Conservation (phyloP, 2,797 vertebrate species). For the Rhyacichthys aspro region DNA sequence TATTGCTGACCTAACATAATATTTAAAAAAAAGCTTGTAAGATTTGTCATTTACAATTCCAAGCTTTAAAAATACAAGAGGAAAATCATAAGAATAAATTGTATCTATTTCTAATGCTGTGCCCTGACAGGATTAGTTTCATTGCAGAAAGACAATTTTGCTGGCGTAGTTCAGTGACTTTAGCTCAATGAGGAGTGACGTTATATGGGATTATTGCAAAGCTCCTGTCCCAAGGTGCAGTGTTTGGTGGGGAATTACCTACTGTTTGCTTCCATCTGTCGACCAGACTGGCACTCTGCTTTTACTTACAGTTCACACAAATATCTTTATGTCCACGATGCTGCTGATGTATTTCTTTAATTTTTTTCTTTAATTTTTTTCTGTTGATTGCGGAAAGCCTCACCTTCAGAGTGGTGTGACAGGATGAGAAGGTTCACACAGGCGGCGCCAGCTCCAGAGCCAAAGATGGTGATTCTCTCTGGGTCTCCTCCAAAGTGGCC, state of each 20-base stretch:
- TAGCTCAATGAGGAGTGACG: slow-evolving; percentile 20
- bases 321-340: slow-evolving; percentile 10
- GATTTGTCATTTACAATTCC: neutral
- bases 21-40: too few species aligned
- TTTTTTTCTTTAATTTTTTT: too few species aligned
- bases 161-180: slow-evolving; percentile 25
- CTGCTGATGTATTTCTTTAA: too few species aligned
- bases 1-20: too few species aligned
- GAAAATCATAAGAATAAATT: neutral
- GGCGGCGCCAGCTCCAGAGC: slow-evolving; percentile 96
- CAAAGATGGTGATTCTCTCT: slow-evolving; percentile 98
- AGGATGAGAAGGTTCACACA: slow-evolving; percentile 99
- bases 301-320: slow-evolving; percentile 19
- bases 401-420: slow-evolving; percentile 99
- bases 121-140: slow-evolving; percentile 26
- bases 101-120: slow-evolving; percentile 3
- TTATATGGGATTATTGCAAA: slow-evolving; percentile 49
- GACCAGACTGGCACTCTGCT: slow-evolving; percentile 19
- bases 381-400: slow-evolving; percentile 45
- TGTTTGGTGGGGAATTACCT: slow-evolving; percentile 34
- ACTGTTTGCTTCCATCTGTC: slow-evolving; percentile 48
- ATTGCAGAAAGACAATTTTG: slow-evolving; percentile 22
- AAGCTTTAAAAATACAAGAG: neutral
- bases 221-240: slow-evolving; percentile 40
- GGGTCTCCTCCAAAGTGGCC: slow-evolving; percentile 97